phyloP scores from a whole-genome alignment of 2,888 invertebrate species.

The Hemaris fuciformis region DNA sequence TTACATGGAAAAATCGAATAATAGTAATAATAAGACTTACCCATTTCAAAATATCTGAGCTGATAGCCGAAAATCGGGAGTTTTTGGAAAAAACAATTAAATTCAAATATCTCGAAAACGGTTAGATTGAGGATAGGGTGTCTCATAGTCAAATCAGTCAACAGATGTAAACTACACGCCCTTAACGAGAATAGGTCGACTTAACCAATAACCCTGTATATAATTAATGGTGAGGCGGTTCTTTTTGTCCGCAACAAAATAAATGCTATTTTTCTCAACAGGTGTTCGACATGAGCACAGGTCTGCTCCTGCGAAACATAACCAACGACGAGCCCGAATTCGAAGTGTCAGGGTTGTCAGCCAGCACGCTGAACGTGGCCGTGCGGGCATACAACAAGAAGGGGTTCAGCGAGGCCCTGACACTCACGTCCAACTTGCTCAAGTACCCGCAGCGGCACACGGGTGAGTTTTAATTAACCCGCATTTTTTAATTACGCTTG shows the following conservation, averaged over 20 bases:
- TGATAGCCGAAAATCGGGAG: no score
- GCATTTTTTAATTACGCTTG: not conserved
- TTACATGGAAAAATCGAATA: no score
- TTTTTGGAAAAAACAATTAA: no score
- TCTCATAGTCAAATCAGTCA: no score
- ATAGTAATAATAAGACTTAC: no score
- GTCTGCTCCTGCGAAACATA: constrained; percentile 78
- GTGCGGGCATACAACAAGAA: constrained; percentile 87
- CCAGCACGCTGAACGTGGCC: constrained; percentile 81
- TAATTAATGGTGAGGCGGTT: no score
- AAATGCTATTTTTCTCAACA: constrained; percentile 25
- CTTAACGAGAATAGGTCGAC: no score
- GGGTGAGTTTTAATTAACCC: constrained; percentile 57
- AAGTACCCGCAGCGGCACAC: constrained; percentile 84
- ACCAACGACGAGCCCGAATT: constrained; percentile 83
- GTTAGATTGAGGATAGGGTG: no score
- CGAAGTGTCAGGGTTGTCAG: constrained; percentile 80
- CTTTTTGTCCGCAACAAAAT: not conserved
- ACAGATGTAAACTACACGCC: no score
- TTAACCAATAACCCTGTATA: no score
- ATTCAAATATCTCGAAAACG: no score
- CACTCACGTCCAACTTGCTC: constrained; percentile 81
- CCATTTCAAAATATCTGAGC: no score
- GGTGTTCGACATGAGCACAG: constrained; percentile 76
- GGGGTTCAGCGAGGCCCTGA: constrained; percentile 83